phyloP scores from a whole-genome alignment of 2,888 invertebrate species.

The Acrocyrtus sp. region DNA sequence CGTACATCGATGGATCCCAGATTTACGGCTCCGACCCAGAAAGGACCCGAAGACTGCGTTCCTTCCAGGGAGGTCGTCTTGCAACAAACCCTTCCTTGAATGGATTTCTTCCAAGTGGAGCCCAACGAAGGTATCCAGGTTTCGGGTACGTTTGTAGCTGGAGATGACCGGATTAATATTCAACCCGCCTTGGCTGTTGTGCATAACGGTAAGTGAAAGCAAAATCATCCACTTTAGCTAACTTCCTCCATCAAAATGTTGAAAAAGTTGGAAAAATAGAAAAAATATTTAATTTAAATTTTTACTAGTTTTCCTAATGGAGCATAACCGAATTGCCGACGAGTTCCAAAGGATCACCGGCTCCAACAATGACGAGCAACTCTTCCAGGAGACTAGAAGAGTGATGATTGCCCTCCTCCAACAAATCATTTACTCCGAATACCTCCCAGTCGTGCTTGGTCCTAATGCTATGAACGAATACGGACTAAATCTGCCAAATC shows the following conservation, averaged over 20 bases:
- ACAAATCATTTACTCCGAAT: conserved; percentile 61
- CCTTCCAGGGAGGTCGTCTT: conserved; percentile 47
- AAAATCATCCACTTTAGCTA: neutral
- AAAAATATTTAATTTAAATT: neutral
- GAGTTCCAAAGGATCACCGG: conserved; percentile 20
- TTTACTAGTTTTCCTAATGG: conserved; percentile 57
- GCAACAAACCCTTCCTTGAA: conserved; percentile 40
- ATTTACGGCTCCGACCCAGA: conserved; percentile 52
- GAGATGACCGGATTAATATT: conserved; percentile 61
- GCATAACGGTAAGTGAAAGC: conserved; percentile 55
- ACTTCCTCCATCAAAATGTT: neutral
- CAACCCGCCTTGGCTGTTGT: conserved; percentile 58
- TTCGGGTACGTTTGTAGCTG: conserved; percentile 57
- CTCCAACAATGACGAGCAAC: conserved; percentile 47
- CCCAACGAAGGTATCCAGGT: conserved; percentile 22
- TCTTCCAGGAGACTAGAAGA: conserved; percentile 60
- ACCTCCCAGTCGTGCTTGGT: conserved; percentile 61
- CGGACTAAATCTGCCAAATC: conserved; percentile 17
- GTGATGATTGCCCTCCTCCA: conserved; percentile 58
- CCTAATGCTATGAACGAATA: conserved; percentile 43
- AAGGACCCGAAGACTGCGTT: conserved; percentile 33
- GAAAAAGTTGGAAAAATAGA: neutral
- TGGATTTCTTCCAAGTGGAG: conserved; percentile 54
- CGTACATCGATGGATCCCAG: conserved; percentile 59
- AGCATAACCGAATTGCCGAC: conserved; percentile 60